Percentiles rank a stretch among this genome's conserved stretches.
Conservation (phyloP, 2,888 invertebrate genomes). For the Eurois occulta region DNA sequence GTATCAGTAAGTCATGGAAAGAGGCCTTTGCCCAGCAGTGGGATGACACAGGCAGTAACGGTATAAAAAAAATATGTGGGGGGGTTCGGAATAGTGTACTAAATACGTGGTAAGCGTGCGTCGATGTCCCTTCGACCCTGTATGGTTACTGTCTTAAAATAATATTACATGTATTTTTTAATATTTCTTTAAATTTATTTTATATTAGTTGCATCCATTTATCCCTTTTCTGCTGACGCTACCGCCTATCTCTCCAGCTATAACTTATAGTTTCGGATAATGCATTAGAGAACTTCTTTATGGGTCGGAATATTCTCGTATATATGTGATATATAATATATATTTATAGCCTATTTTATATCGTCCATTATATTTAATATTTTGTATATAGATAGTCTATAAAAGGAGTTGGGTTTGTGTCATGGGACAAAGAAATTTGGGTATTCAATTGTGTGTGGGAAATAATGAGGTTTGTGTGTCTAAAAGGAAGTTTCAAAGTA, state of each 20-base stretch:
- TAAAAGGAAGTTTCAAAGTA: background rate
- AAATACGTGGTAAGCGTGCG: no score
- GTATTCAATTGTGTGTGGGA: background rate
- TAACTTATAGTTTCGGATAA: conserved; percentile 90
- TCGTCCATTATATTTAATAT: conserved; percentile 53
- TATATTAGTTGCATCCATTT: conserved; percentile 25
- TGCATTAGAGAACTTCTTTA: conserved; percentile 90
- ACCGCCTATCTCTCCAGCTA: conserved; percentile 84
- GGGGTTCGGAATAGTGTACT: no score
- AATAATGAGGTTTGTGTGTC: no score
- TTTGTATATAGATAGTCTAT: conserved; percentile 37
- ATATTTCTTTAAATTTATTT: background rate
- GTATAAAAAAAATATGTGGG: no score
- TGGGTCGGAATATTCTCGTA: conserved; percentile 86
- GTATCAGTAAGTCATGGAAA: no score
- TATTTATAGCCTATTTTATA: conserved; percentile 68
- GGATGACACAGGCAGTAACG: no score
- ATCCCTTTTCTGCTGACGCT: conserved; percentile 74
- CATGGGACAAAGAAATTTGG: conserved; percentile 19
- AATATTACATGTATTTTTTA: background rate
- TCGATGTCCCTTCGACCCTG: no score
- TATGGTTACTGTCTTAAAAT: no score
- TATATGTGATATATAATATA: conserved; percentile 75
- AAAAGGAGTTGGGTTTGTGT: background rate
- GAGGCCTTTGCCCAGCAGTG: no score